Base-by-base conservation (phyloP, 2,113 vertebrate species). In the Prinia subflava region DNA sequence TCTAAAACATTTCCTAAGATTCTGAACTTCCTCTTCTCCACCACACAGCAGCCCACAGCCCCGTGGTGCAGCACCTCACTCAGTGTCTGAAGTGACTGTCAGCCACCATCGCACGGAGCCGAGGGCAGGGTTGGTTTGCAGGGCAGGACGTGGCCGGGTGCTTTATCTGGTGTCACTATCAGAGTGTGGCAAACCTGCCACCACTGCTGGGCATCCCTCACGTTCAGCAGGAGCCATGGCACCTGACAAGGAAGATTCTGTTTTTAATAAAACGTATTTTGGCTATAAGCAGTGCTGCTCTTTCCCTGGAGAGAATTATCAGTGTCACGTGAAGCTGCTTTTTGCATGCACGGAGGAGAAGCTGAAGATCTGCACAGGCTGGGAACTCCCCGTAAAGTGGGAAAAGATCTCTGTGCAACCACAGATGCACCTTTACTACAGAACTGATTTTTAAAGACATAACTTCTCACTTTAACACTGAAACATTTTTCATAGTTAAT, bases 251-350 rank as follows among this genome's bases (percentile, higher is more conserved):
- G 83, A 86, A 88, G 63, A 83, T 52, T 78, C 85, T 94, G 85
- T 1, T 93, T 86, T 90, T 78, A 94, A 95, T 90, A 92, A 91
- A 95, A 75, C 64, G 35, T 74, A 56, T 81, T 96, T 90, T 96
- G 85, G 79, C 56, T 74, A 55, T 30, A 70, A 75, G 75, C 70
- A 67, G 35, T 13, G 71, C 67, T 74, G 52, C n/a, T 63, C 90
- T 22, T 77, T 78, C 76, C 64, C 88, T 35, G 41, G 64, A 89
- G 86, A 89, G 85, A 47, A 70, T 85, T 63, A 96, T 35, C 90
- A 63, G 67, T 80, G 93, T 83, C 31, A 42, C 6, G 44, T 63
- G 90, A 83, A 92, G 69, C 50, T 92, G 90, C 13, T 92, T 73
- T 79, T 73, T 52, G 33, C 42, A 46, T 47, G 46, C 35, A 62